Evolutionary conservation across 2,888 invertebrate genomes (phyloP), one percentile per base, ranked within the genome.

Genomic region (Drosophila stalkeri): DNA sequence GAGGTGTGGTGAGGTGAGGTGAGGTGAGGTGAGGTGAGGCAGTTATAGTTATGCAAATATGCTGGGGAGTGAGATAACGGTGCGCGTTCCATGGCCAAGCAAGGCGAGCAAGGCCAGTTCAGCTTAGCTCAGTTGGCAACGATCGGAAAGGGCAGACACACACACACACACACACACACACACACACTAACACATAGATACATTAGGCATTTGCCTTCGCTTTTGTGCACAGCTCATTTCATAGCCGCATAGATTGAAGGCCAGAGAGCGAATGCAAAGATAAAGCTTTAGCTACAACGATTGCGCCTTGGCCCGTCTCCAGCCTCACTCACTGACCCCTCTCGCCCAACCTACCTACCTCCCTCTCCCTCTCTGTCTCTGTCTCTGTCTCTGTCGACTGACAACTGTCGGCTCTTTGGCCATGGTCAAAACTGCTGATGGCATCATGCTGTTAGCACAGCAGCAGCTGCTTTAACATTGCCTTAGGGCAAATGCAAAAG

Each of bases 401-500:
- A 47, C 63, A 71, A 60, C 73, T 62, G 62, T 44, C 61, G 46
- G 80, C 69, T 69, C 51, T 72, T 65, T 70, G 61, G 64, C 69
- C 72, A 62, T 77, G 82, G 80, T 77, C 68, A 72, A 80, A 78
- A 74, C 69, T 64, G 78, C 72, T 80, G 88, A 83, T 82, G 84
- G 84, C 83, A 86, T 86, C 85, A 89, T 31, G 85, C 86, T 85
- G 85, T 85, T 85, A 37, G 54, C 85, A 86, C 86, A 86, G 84
- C 86, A 69, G 64, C 86, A 72, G 64, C 78, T 65, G 43, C 60
- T 46, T 16, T 37, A 37, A 31, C 47, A 77, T 52, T 47, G 80
- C 69, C 56, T 20, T 20, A 37, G 43, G 60, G 56, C 54, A 35
- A 51, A 61, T 60, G 43, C 59, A 59, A 57, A 41, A 67, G 33